Evolutionary conservation across 2,113 vertebrate species (phyloP).

Genomic region (Dasyornis broadbenti): DNA sequence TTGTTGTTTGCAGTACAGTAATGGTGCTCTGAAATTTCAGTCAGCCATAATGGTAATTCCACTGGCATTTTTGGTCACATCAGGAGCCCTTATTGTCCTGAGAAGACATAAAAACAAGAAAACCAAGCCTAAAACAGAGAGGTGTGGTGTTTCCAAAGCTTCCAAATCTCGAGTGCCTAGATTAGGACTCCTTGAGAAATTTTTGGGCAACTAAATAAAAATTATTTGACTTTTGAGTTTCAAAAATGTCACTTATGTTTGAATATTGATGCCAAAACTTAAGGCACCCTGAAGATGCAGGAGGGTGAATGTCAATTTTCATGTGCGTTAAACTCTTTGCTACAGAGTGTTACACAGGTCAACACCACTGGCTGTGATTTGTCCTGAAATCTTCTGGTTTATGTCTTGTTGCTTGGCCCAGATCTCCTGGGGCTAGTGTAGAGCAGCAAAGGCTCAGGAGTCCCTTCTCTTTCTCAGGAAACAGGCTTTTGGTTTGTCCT

Average conservation of each 20-base stretch:
- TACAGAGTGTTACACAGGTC: not conserved
- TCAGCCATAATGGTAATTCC: not conserved
- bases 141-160: not conserved
- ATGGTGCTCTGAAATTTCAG: not conserved
- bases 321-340: not conserved
- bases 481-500: slow-evolving; percentile 97
- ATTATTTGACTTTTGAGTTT: not conserved
- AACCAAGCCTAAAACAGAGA: not conserved
- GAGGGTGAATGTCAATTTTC: not conserved
- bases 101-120: not conserved
- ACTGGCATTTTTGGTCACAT: not conserved
- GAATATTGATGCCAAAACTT: not conserved
- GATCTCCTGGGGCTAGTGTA: not conserved
- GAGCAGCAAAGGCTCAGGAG: not conserved
- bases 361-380: not conserved
- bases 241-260: not conserved
- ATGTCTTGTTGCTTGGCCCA: not conserved
- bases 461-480: slow-evolving; percentile 74
- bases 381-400: not conserved
- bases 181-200: not conserved
- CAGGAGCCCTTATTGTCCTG: not conserved
- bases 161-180: not conserved
- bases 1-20: not conserved
- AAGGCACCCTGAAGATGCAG: not conserved
- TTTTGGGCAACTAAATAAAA: not conserved